Conservation (phyloP, 1,140 invertebrate species). For the Venturia canescens region DNA sequence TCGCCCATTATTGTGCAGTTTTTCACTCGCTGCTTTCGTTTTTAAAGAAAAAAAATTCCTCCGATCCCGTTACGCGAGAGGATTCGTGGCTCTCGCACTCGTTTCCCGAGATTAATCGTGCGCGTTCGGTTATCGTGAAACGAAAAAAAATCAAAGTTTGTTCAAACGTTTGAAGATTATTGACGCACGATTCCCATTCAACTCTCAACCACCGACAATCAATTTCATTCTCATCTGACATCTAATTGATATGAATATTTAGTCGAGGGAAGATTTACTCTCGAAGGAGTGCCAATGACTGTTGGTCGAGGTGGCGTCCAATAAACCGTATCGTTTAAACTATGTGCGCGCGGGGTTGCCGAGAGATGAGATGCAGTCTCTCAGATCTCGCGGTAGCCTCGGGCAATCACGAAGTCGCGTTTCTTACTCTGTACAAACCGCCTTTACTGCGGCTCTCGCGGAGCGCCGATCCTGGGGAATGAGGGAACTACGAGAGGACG, state of each 20-base stretch:
- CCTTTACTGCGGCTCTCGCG: conserved; percentile 1
- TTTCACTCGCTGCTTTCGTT: not conserved
- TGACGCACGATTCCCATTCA: no score
- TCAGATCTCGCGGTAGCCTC: conserved; percentile 67
- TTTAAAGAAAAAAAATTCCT: not conserved
- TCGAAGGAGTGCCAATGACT: not conserved
- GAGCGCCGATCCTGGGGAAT: not conserved
- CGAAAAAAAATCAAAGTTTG: no score
- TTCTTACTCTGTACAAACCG: conserved; percentile 39
- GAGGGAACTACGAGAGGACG: not conserved
- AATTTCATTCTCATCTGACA: no score
- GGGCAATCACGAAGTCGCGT: conserved; percentile 71
- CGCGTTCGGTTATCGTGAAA: no score
- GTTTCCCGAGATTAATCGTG: no score
- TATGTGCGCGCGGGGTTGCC: not conserved
- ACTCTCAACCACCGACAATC: no score
- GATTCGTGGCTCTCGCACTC: no score
- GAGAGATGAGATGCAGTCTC: conserved; percentile 16
- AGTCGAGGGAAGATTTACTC: conserved; percentile 39
- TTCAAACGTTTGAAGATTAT: no score
- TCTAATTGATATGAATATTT: no score
- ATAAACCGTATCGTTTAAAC: conserved; percentile 12
- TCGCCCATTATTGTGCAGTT: not conserved
- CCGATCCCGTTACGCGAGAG: no score
- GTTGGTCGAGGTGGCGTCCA: not conserved